Base-by-base conservation (phyloP, 2,797 vertebrate genomes). In the Ibycter americanus region DNA sequence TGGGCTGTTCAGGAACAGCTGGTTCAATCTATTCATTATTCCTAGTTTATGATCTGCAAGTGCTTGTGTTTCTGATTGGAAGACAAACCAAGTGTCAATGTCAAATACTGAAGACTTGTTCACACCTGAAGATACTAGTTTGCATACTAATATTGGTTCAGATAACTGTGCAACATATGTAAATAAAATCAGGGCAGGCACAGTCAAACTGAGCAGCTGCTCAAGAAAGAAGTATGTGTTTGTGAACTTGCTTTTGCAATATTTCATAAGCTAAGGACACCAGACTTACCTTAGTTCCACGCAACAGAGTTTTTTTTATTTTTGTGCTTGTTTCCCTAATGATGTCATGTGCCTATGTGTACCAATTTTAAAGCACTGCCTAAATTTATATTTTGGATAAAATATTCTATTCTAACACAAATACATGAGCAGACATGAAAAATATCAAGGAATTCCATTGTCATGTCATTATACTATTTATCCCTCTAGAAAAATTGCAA, bases 131-230 rank as follows among this genome's bases (percentile, higher is more conserved):
- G 67, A 51, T 29, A 34, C 63, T 26, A 59, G 70, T 80, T 73
- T 96, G 91, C 91, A 96, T 97, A 82, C 83, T 95, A 96, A 96
- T 96, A 91, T 5, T 67, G 70, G 58, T 90, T 55, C 32, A 91
- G 83, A 88, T 93, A 73, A 63, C 74, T 63, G 27, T 81, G 86
- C 73, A 90, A 93, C 55, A 90, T 85, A 93, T 40, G 85, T 76
- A 94, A 93, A 95, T 78, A 94, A 90, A 90, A 93, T n/a, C 26
- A 95, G 86, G 88, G 59, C 88, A 93, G 70, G 58, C 80, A 79
- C 47, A 93, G 88, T 87, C 83, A 95, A 92, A 71, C 52, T 31
- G 12, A 96, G 38, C 91, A 94, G 70, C 68, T 96, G 90, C 71
- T 94, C 77, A 91, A 67, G 92, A 88, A 72, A 58, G 11, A 87